phyloP scores from a whole-genome alignment of 2,888 invertebrate genomes.

The Drosophila niveifrons region DNA sequence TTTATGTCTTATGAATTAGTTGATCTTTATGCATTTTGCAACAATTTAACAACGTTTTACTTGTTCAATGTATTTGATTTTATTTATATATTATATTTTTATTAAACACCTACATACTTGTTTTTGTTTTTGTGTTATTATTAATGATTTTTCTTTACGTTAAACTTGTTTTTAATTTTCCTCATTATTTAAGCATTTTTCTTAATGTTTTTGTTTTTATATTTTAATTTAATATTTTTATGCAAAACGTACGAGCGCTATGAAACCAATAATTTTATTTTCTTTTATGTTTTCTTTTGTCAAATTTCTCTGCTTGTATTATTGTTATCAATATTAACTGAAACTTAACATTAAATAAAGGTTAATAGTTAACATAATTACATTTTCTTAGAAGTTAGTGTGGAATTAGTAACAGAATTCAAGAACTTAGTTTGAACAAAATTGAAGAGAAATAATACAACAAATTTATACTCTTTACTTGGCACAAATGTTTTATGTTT shows the following conservation, averaged over 20 bases:
- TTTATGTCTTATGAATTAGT: slow-evolving; percentile 72
- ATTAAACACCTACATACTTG: slow-evolving; percentile 74
- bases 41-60: slow-evolving; percentile 78
- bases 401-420: not conserved
- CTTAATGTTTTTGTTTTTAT: slow-evolving; percentile 37
- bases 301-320: slow-evolving; percentile 56
- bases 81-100: slow-evolving; percentile 44
- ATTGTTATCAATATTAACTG: slow-evolving; percentile 15
- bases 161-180: slow-evolving; percentile 54
- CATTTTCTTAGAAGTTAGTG: slow-evolving; percentile 1
- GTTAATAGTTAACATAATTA: not conserved
- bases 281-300: slow-evolving; percentile 12
- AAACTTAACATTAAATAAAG: not conserved
- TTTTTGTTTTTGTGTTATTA: slow-evolving; percentile 50
- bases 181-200: slow-evolving; percentile 70
- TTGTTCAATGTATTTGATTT: slow-evolving; percentile 70
- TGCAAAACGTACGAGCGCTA: slow-evolving; percentile 86
- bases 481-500: slow-evolving; percentile 40
- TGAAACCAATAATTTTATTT: slow-evolving; percentile 85
- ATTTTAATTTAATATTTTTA: slow-evolving; percentile 56
- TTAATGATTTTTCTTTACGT: slow-evolving; percentile 68
- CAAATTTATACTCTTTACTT: slow-evolving; percentile 26
- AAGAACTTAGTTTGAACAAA: slow-evolving; percentile 12
- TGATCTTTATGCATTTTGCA: slow-evolving; percentile 74
- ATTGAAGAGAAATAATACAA: slow-evolving; percentile 2